Evolutionary conservation across 1,140 invertebrate genomes (phyloP).

Genomic region (Steinernema feltiae): DNA sequence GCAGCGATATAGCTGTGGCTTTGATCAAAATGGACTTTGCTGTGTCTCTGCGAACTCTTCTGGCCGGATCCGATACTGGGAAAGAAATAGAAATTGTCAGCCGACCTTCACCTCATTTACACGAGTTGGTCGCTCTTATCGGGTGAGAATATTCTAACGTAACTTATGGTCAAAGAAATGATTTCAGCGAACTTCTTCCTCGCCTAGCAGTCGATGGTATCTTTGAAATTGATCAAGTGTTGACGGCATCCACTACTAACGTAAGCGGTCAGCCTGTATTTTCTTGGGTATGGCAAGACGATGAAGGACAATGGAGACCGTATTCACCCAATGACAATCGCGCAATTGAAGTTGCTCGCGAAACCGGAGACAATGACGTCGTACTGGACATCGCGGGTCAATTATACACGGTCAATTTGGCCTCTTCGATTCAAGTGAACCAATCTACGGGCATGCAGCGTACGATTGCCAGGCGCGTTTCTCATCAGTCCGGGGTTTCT

Average conservation of each 20-base stretch:
- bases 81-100: conserved; percentile 30
- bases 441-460: conserved; percentile 17
- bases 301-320: conserved; percentile 25
- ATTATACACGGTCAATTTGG: conserved; percentile 20
- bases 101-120: conserved; percentile 48
- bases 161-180: conserved; percentile 7
- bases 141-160: conserved; percentile 35
- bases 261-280: conserved; percentile 22
- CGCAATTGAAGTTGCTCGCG: conserved; percentile 13
- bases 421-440: conserved; percentile 4
- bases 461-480: neutral
- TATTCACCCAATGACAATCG: conserved; percentile 18
- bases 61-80: conserved; percentile 39
- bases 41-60: conserved; percentile 46
- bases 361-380: conserved; percentile 14
- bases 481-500: conserved; percentile 4
- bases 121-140: conserved; percentile 46
- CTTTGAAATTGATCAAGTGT: conserved; percentile 38
- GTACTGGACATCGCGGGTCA: conserved; percentile 17
- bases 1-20: conserved; percentile 48
- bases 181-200: conserved; percentile 52
- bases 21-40: conserved; percentile 39
- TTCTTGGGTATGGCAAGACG: conserved; percentile 31
- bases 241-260: conserved; percentile 15
- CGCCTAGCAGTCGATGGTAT: conserved; percentile 44